phyloP scores from a whole-genome alignment of 2,113 vertebrate species.

The Tychaedon coryphoeus region DNA sequence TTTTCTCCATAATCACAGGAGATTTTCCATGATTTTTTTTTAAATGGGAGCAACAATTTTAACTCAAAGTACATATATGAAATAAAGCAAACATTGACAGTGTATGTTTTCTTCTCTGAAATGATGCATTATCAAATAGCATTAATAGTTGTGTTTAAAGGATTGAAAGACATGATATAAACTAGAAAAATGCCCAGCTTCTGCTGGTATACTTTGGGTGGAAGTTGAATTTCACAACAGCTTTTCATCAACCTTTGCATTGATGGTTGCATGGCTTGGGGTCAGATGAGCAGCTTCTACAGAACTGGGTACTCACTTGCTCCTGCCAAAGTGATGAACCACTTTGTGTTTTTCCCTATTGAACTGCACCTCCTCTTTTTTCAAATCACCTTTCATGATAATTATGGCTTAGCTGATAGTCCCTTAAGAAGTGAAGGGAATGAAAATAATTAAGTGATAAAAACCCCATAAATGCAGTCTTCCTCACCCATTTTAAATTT shows the following conservation, averaged over 20 bases:
- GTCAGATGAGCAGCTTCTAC: neutral
- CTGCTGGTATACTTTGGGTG: neutral
- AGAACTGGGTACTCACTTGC: neutral
- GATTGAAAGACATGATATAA: neutral
- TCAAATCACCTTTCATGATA: neutral
- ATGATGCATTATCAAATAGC: neutral
- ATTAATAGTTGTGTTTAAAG: neutral
- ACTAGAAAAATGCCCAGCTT: neutral
- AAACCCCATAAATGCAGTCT: neutral
- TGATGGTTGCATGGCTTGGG: neutral
- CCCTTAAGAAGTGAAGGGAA: neutral
- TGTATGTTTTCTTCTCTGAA: neutral
- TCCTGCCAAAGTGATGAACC: neutral
- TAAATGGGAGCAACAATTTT: neutral
- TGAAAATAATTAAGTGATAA: neutral
- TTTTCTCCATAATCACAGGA: neutral
- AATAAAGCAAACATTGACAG: neutral
- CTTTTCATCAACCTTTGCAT: accelerated
- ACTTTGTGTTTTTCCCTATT: neutral
- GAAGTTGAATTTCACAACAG: neutral
- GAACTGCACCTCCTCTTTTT: neutral
- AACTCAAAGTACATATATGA: neutral
- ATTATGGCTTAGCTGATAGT: neutral
- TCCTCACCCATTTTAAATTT: neutral
- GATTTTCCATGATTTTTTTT: neutral